A percentile compares a stretch with the other conserved stretches of the same genome.
These are phyloP conservation scores for Ormyrus thymus DNA, from an alignment of 2,888 invertebrate genomes.

Conservation along the genomic window DNA sequence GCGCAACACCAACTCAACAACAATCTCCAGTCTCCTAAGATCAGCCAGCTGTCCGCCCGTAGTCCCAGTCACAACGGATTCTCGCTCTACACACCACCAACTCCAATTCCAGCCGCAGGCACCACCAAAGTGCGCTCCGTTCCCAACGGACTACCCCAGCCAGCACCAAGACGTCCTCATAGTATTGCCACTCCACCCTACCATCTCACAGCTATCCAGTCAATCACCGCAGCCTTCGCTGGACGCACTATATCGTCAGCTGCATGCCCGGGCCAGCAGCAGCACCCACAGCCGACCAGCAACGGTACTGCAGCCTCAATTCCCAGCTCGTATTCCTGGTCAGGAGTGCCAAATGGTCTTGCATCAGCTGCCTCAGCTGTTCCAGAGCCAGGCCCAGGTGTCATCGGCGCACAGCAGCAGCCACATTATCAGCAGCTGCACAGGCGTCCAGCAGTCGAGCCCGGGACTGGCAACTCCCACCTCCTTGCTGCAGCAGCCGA, in stretches of 20 bases:
- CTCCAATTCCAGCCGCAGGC: constrained; percentile 73
- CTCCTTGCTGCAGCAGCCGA: constrained; percentile 35
- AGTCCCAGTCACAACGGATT: constrained; percentile 75
- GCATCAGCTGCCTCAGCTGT: constrained; percentile 46
- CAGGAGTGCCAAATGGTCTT: constrained; percentile 48
- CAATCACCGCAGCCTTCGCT: constrained; percentile 51
- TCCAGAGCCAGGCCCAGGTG: constrained; percentile 51
- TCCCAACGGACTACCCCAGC: constrained; percentile 69
- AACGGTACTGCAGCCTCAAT: constrained; percentile 55
- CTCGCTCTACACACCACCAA: constrained; percentile 78
- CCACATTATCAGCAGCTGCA: constrained; percentile 7
- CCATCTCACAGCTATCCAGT: constrained; percentile 76
- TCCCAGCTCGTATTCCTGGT: constrained; percentile 44
- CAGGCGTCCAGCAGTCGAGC: constrained; percentile 1
- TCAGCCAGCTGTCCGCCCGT: constrained; percentile 60
- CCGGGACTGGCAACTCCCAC: not conserved
- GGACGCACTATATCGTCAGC: constrained; percentile 54
- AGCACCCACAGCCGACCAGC: constrained; percentile 48
- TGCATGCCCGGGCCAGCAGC: constrained; percentile 44
- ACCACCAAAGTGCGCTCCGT: constrained; percentile 70
- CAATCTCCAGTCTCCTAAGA: constrained; percentile 32
- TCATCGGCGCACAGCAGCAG: constrained; percentile 29
- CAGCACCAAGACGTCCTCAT: constrained; percentile 76
- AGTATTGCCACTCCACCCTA: constrained; percentile 77
- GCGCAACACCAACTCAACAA: constrained; percentile 58